A percentile compares a stretch with the other conserved stretches of the same genome.
phyloP scores from a whole-genome alignment of 2,797 vertebrate genomes.

The Mus caroli region DNA sequence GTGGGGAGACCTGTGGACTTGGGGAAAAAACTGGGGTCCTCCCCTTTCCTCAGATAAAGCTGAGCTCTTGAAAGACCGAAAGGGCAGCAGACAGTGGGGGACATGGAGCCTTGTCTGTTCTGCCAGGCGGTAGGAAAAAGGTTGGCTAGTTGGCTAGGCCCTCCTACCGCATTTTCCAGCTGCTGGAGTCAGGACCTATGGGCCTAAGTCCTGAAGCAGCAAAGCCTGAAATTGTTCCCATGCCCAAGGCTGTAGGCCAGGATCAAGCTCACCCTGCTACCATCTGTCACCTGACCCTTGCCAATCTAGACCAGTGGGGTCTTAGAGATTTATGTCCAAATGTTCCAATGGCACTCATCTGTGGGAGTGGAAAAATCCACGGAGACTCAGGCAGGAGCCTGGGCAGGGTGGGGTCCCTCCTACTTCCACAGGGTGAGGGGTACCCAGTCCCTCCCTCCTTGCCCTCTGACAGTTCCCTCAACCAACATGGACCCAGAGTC shows the following conservation, averaged over 20 bases:
- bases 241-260: background rate
- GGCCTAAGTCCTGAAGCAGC: background rate
- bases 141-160: background rate
- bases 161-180: background rate
- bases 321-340: background rate
- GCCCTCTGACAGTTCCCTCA: background rate
- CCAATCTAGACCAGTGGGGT: background rate
- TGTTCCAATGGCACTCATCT: background rate
- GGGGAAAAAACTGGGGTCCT: background rate
- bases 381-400: background rate
- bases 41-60: background rate
- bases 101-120: background rate
- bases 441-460: background rate
- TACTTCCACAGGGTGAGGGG: background rate
- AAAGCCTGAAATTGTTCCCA: background rate
- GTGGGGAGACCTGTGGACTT: background rate
- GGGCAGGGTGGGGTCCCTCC: background rate
- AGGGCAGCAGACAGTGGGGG: background rate
- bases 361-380: background rate
- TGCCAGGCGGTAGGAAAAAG: background rate
- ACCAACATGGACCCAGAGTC: background rate
- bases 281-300: background rate
- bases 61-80: background rate
- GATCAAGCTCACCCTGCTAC: background rate
- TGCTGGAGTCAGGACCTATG: background rate